Evolutionary conservation across 2,113 vertebrate genomes (phyloP).

Genomic region (Ahaetulla prasina): DNA sequence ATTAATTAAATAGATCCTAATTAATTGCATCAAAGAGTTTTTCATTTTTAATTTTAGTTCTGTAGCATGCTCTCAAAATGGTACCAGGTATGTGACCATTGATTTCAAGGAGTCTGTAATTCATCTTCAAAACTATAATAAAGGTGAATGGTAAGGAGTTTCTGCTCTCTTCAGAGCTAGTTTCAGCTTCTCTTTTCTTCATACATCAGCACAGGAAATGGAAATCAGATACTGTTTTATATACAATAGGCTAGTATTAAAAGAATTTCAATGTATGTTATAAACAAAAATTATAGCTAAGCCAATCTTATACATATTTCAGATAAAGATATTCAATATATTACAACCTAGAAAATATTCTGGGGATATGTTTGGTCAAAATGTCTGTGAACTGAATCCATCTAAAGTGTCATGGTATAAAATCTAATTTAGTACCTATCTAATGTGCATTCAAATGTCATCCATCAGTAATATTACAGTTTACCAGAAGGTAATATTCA

Average conservation of each 20-base stretch:
- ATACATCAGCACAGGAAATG: neutral
- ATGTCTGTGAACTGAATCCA: neutral
- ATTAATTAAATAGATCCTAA: neutral
- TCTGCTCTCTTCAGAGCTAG: neutral
- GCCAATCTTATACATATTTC: neutral
- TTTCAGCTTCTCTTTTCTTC: neutral
- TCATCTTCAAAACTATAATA: neutral
- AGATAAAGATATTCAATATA: neutral
- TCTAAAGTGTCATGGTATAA: neutral
- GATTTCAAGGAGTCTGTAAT: neutral
- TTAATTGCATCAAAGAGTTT: neutral
- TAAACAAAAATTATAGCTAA: neutral
- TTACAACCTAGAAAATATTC: neutral
- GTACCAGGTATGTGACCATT: neutral
- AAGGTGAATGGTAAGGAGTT: too few species aligned
- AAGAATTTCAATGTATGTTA: neutral
- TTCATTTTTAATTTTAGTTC: neutral
- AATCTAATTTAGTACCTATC: neutral
- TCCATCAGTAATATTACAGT: neutral
- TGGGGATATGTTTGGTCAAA: neutral
- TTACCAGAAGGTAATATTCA: neutral
- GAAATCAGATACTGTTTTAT: neutral
- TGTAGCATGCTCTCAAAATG: neutral
- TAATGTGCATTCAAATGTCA: neutral
- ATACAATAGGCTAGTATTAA: neutral